Evolutionary conservation across 2,113 vertebrate species (phyloP), one percentile per base, ranked within the genome.

Genomic region (Malurus melanocephalus): DNA sequence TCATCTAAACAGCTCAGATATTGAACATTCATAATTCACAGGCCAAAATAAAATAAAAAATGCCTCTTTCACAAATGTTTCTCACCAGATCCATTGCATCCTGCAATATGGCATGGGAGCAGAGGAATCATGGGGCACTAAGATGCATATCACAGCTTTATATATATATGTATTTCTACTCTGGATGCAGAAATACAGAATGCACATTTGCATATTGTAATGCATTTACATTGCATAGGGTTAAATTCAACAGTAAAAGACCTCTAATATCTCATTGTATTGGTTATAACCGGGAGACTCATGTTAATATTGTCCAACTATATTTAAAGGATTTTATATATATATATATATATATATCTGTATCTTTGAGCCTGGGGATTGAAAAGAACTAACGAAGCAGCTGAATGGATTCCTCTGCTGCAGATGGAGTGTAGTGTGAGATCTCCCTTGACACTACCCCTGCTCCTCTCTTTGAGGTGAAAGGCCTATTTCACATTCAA

Each of bases 1-100:
- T 80, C 86, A 79, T 90, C 66, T 91, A 79, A 93, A 68, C 33
- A 91, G 57, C 46, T 92, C 62, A 51, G 23, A 56, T 86, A 69
- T 43, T 38, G 61, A 93, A 16, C 27, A 57, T 53, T 75, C 64
- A 14, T 68, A 57, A 75, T 81, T 94, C 57, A 86, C 43, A n/a
- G 26, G 28, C 21, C 42, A 79, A 87, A 80, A 65, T n/a, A 72
- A 90, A 89, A 85, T 56, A 53, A 69, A 32, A 74, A 57, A 17
- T 71, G 10, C 7, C 33, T 69, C 60, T 80, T 88, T 65, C 52
- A 46, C 62, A 86, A 51, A 48, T 40, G 17, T 40, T 9, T 5
- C 52, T 76, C 32, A 46, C 56, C 43, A 66, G 35, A 49, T 71
- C n/a, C 60, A 13, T 24, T 60, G 33, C 57, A 49, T 64, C 32